These are phyloP conservation scores for Hoplodrina blanda DNA, from an alignment of 2,888 invertebrate genomes.

Conservation along the genomic window DNA sequence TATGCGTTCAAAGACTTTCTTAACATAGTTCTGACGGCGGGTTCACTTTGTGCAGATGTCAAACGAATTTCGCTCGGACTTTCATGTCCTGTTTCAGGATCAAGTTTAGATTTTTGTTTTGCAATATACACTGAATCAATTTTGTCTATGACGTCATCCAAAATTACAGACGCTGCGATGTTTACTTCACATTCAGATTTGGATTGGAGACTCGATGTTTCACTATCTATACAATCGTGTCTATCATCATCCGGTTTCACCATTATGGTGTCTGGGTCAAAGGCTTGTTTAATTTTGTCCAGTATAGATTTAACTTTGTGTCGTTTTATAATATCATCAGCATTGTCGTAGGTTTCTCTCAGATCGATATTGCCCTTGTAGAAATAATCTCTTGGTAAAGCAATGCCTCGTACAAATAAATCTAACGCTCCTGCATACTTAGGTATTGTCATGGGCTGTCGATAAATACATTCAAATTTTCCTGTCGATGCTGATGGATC, in stretches of 20 bases:
- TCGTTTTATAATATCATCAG: conserved; percentile 70
- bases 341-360: conserved; percentile 66
- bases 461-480: conserved; percentile 90
- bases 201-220: conserved; percentile 33
- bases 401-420: conserved; percentile 74
- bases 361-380: conserved; percentile 77
- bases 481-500: conserved; percentile 89
- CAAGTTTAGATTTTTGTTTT: conserved; percentile 45
- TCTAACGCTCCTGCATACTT: conserved; percentile 74
- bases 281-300: conserved; percentile 72
- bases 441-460: conserved; percentile 79
- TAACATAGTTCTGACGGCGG: conserved; percentile 63
- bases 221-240: not conserved
- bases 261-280: conserved; percentile 73
- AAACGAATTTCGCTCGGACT: conserved; percentile 6
- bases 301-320: conserved; percentile 71
- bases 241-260: conserved; percentile 69
- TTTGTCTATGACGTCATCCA: conserved; percentile 72
- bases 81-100: not conserved
- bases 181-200: conserved; percentile 69
- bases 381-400: conserved; percentile 80
- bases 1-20: conserved; percentile 59
- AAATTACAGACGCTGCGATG: conserved; percentile 66
- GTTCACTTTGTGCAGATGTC: conserved; percentile 59
- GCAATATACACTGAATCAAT: conserved; percentile 63